Evolutionary conservation across 2,797 vertebrate species (phyloP), one percentile per base, ranked within the genome.

Genomic region (Staurois parvus): DNA sequence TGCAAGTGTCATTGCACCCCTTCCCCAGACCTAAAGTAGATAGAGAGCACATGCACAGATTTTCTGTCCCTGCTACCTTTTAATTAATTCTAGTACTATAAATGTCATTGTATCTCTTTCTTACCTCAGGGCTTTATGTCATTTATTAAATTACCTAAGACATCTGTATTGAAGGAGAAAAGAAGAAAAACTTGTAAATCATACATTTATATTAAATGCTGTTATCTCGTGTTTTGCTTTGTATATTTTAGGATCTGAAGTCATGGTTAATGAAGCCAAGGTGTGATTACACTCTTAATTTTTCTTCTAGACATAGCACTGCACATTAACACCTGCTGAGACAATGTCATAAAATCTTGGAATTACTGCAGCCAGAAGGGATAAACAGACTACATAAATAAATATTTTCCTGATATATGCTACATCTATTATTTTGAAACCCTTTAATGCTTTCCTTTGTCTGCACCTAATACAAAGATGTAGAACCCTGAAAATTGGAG

Each of bases 261-360:
- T 15, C 72, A 73, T 73, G 37, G 34, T 48, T 45, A 28, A 28
- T 45, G 26, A 45, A 73, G 72, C 24, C 24, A 73, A 45, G 72
- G 72, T 42, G 72, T 73, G 37, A 73, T 45, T 73, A 48, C 72
- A 73, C 24, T 48, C 37, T 45, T 73, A 13, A 72, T 73, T 73
- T 59, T 73, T 73, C 72, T 48, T 3, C n/a, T 48, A 28, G 72
- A 73, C 15, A 45, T 73, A 73, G 45, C 37, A 28, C 40, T 45
- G 12, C 72, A 48, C 72, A 73, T 73, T 26, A 73, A 48, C 72
- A 73, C 40, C 40, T 73, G 40, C 37, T 48, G 40, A 42, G 37
- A 28, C 37, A 45, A 42, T 73, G 72, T 42, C 72, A 26, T 26
- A 73, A 73, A 72, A 72, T 72, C 69, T 37, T 3, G 11, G 34